Evolutionary conservation across 2,113 vertebrate genomes (phyloP).

Genomic region (Hippocampus zosterae): DNA sequence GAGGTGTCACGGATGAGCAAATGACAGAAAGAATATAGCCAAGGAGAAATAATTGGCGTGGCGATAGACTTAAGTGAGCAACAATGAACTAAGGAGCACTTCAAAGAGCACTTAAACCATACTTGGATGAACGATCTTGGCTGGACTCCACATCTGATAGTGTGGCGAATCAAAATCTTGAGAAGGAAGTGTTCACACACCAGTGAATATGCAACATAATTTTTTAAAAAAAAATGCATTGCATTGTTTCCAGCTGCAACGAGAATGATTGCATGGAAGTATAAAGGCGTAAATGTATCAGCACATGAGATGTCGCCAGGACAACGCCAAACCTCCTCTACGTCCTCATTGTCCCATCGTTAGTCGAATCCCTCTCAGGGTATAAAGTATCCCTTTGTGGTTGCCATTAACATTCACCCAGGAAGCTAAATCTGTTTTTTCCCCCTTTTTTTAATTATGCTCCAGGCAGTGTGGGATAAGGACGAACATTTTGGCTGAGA

Average conservation of each 20-base stretch:
- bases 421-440: slow-evolving; percentile 65
- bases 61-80: not conserved
- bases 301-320: slow-evolving; percentile 34
- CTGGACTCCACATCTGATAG: slow-evolving; percentile 15
- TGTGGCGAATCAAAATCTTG: slow-evolving; percentile 27
- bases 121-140: not conserved
- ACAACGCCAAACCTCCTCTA: slow-evolving; percentile 7
- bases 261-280: slow-evolving; percentile 41
- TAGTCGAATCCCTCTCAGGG: slow-evolving; percentile 35
- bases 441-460: slow-evolving; percentile 57
- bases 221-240: slow-evolving; percentile 40
- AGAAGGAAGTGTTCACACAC: slow-evolving; percentile 34
- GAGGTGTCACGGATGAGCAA: not conserved
- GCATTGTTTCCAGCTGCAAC: slow-evolving; percentile 55
- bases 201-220: slow-evolving; percentile 39
- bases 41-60: not conserved
- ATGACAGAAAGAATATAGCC: not conserved
- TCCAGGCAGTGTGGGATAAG: slow-evolving; percentile 55
- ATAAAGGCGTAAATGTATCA: slow-evolving; percentile 44
- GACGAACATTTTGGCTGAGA: slow-evolving; percentile 62
- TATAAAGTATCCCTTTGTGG: slow-evolving; percentile 59
- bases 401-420: slow-evolving; percentile 67
- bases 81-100: not conserved
- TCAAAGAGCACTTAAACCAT: not conserved
- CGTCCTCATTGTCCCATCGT: slow-evolving; percentile 29